Percentiles rank a stretch among this genome's conserved stretches.
These are phyloP conservation scores for Loris lydekkerianus DNA, from an alignment of 2,797 vertebrate species.

Conservation along the genomic window DNA sequence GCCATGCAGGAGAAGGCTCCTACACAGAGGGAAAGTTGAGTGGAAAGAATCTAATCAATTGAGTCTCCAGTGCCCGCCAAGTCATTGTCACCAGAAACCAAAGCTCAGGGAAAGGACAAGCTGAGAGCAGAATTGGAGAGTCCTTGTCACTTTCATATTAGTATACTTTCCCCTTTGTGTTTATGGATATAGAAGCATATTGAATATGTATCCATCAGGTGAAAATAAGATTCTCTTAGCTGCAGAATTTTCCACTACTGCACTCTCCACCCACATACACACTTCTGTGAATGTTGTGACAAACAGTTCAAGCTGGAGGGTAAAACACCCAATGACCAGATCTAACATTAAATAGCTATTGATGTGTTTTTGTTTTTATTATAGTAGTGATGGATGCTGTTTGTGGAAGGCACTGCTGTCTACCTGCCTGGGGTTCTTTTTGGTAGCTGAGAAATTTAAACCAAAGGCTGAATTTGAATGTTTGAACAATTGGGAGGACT, in stretches of 20 bases:
- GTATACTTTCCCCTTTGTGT: background rate
- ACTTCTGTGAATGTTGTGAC: background rate
- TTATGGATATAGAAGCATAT: background rate
- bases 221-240: conserved; percentile 44
- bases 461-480: background rate
- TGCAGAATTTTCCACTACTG: background rate
- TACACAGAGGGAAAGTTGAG: background rate
- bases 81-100: background rate
- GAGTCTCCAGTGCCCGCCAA: background rate
- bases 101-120: background rate
- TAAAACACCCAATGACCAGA: background rate
- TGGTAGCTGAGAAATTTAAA: background rate
- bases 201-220: background rate
- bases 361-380: background rate
- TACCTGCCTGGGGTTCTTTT: background rate
- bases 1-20: background rate
- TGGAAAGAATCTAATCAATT: background rate
- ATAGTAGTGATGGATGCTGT: background rate
- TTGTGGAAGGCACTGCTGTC: background rate
- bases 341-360: background rate
- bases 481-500: background rate
- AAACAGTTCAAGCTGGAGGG: background rate
- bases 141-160: background rate
- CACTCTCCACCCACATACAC: background rate
- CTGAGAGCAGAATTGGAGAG: background rate